These are phyloP conservation scores for Atopsyche davidsoni DNA, from an alignment of 1,140 invertebrate species.

Conservation along the genomic window DNA sequence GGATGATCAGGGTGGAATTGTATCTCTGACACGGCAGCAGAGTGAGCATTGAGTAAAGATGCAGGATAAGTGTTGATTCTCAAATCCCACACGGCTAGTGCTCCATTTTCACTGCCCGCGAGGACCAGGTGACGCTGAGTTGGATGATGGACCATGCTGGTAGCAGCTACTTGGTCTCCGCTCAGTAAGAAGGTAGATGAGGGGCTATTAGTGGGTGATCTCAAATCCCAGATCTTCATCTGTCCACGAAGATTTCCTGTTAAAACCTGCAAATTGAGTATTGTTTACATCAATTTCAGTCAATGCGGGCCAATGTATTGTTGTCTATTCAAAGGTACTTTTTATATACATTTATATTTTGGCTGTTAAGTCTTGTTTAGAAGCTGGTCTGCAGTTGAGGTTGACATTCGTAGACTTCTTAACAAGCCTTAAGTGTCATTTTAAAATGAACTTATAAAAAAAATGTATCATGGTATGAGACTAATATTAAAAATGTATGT, in stretches of 20 bases:
- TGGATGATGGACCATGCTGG: conserved; percentile 72
- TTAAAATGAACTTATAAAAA: too few species aligned
- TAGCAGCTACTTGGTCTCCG: conserved; percentile 61
- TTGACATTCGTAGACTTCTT: too few species aligned
- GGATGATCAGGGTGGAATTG: conserved; percentile 77
- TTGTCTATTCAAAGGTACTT: too few species aligned
- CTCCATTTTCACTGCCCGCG: conserved; percentile 74
- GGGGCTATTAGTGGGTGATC: conserved; percentile 53
- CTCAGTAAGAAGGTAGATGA: conserved; percentile 59
- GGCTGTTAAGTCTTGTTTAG: too few species aligned
- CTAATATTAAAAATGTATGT: too few species aligned
- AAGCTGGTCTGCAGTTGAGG: too few species aligned
- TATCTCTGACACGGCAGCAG: conserved; percentile 70
- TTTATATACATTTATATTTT: too few species aligned
- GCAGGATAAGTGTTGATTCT: conserved; percentile 74
- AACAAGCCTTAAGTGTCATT: too few species aligned
- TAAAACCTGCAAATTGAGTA: conserved; percentile 47
- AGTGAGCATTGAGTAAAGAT: conserved; percentile 72
- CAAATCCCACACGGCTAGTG: conserved; percentile 83
- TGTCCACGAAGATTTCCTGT: conserved; percentile 80
- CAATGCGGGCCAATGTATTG: too few species aligned
- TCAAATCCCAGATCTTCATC: conserved; percentile 81
- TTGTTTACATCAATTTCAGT: background rate
- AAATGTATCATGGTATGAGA: too few species aligned
- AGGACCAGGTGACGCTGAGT: conserved; percentile 78